Conservation (phyloP, 2,797 vertebrate species). For the Heteromormyrus szaboi region DNA sequence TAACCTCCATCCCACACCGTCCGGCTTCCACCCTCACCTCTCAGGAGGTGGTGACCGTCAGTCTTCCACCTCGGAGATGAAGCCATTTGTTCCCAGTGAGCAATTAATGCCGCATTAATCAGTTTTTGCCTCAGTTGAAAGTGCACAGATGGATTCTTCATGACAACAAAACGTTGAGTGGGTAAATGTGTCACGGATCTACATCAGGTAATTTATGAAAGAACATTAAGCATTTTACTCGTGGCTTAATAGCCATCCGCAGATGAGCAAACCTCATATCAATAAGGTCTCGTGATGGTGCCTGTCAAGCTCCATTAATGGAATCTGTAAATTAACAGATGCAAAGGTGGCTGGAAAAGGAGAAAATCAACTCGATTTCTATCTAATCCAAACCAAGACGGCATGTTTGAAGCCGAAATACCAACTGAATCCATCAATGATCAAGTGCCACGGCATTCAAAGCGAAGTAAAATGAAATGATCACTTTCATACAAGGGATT, state of each 20-base stretch:
- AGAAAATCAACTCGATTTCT: constrained; percentile 13
- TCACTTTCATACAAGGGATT: neutral
- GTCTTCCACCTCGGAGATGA: constrained; percentile 35
- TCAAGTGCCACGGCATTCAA: neutral
- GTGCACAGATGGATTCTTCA: constrained; percentile 52
- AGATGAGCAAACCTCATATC: constrained; percentile 61
- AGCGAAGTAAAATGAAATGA: neutral
- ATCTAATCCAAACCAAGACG: constrained; percentile 9
- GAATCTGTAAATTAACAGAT: constrained; percentile 18
- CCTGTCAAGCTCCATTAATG: constrained; percentile 31
- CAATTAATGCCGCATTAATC: constrained; percentile 63
- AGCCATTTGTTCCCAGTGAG: constrained; percentile 60
- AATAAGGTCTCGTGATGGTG: constrained; percentile 54
- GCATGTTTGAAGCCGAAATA: constrained; percentile 1
- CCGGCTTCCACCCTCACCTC: constrained; percentile 19
- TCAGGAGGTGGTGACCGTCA: constrained; percentile 36
- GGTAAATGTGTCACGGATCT: constrained; percentile 52
- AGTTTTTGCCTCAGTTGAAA: constrained; percentile 47
- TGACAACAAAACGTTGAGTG: constrained; percentile 50
- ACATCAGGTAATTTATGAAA: constrained; percentile 69
- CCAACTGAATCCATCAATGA: neutral
- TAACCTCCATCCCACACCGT: constrained; percentile 11
- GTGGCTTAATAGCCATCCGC: constrained; percentile 54
- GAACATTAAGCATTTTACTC: constrained; percentile 63
- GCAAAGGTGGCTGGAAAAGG: neutral